Percentiles rank a stretch among this genome's conserved stretches.
These are phyloP conservation scores for Macrosoma leucophasiata DNA, from an alignment of 2,888 invertebrate genomes.

Conservation along the genomic window DNA sequence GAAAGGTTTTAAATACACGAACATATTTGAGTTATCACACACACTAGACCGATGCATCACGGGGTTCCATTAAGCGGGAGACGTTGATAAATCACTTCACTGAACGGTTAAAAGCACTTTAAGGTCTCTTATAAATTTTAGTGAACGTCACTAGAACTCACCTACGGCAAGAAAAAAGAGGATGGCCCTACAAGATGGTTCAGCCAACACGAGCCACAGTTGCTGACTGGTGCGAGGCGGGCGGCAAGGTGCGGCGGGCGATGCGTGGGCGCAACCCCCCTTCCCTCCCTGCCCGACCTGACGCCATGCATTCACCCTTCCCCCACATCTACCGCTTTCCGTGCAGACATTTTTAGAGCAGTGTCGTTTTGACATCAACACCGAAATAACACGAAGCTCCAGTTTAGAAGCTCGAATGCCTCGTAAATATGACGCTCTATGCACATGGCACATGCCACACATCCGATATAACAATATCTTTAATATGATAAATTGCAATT, in stretches of 20 bases:
- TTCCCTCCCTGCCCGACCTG: conserved; percentile 32
- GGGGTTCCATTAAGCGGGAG: conserved; percentile 34
- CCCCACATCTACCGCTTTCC: conserved; percentile 34
- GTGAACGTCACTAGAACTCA: conserved; percentile 54
- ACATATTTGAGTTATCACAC: conserved; percentile 24
- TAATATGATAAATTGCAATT: too few species aligned
- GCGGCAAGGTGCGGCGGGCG: conserved; percentile 68
- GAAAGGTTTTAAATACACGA: conserved; percentile 21
- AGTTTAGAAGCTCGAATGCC: conserved; percentile 44
- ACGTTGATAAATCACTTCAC: conserved; percentile 60
- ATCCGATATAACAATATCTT: too few species aligned
- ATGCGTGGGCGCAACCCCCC: conserved; percentile 54
- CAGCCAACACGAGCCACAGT: conserved; percentile 77
- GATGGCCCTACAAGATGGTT: conserved; percentile 77
- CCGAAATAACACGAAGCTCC: conserved; percentile 69
- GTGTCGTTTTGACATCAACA: conserved; percentile 73
- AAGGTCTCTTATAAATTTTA: conserved; percentile 29
- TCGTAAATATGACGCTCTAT: conserved; percentile 40
- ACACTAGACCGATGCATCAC: conserved; percentile 35
- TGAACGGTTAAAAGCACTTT: conserved; percentile 44
- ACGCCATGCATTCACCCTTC: conserved; percentile 28
- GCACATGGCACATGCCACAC: conserved; percentile 8
- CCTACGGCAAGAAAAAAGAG: conserved; percentile 68
- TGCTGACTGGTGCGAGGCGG: conserved; percentile 70
- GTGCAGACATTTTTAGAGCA: conserved; percentile 68